phyloP scores from a whole-genome alignment of 1,140 invertebrate genomes.

The Spodoptera litura region DNA sequence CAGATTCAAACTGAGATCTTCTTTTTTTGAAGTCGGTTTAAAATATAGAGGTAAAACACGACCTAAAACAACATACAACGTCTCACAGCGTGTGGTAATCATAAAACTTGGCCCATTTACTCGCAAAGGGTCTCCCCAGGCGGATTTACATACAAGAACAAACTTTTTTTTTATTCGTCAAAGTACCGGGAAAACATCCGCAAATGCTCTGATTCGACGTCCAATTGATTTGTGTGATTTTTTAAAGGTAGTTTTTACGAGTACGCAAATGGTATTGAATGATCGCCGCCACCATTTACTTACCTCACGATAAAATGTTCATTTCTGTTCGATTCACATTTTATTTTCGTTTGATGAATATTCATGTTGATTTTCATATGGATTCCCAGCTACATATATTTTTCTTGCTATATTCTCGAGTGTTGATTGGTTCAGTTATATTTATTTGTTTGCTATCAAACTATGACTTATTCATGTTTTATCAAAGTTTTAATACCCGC shows the following conservation, averaged over 20 bases:
- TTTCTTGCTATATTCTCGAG: no score
- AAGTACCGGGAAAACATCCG: slow-evolving; percentile 20
- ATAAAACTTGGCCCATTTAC: slow-evolving; percentile 38
- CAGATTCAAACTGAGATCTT: no score
- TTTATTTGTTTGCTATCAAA: no score
- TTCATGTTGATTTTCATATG: not conserved
- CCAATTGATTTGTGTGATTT: slow-evolving; percentile 30
- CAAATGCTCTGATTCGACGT: slow-evolving; percentile 9
- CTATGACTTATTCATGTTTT: no score
- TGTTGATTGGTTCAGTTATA: no score
- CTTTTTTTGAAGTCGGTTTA: no score
- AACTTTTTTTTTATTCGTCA: slow-evolving; percentile 10
- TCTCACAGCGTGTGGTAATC: slow-evolving; percentile 5
- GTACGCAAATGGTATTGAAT: not conserved
- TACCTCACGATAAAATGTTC: not conserved
- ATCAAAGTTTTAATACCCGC: no score
- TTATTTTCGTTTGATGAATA: not conserved
- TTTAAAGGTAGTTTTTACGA: slow-evolving; percentile 12
- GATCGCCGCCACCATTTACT: not conserved
- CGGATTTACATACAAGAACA: slow-evolving; percentile 26
- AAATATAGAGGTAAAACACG: no score
- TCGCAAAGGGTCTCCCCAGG: not conserved
- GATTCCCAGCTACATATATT: no score
- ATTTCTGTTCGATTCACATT: not conserved
- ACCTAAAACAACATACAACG: not conserved